A percentile compares a stretch with the other conserved stretches of the same genome.
These are phyloP conservation scores for Apogon hyalosoma DNA, from an alignment of 2,797 vertebrate species.

Conservation along the genomic window DNA sequence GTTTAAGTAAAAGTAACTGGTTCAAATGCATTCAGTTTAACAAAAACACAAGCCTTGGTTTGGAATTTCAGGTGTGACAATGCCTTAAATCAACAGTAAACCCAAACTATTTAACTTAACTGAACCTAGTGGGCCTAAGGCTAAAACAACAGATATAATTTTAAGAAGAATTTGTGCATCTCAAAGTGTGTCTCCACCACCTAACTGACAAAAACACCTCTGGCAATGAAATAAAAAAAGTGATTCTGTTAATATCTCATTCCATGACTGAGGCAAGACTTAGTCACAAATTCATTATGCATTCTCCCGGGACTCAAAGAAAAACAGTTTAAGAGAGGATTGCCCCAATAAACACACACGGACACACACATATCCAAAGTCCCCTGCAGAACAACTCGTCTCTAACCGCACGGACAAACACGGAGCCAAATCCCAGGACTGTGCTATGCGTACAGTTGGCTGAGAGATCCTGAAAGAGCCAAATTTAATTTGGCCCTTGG, in stretches of 20 bases:
- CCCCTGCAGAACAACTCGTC: conserved; percentile 48
- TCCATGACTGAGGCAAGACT: conserved; percentile 58
- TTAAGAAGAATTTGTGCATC: conserved; percentile 29
- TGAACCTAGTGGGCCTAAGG: conserved; percentile 4
- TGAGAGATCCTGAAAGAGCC: conserved; percentile 62
- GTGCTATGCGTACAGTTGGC: conserved; percentile 60
- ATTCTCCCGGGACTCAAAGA: conserved; percentile 63
- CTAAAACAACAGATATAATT: conserved; percentile 31
- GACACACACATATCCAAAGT: conserved; percentile 36
- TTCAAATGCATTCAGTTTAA: no score
- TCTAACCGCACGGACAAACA: conserved; percentile 60
- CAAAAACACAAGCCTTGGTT: no score
- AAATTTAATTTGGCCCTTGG: conserved; percentile 77
- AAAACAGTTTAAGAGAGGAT: conserved; percentile 65
- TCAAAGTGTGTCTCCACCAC: conserved; percentile 26
- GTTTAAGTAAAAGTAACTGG: no score
- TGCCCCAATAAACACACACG: conserved; percentile 50
- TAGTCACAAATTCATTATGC: conserved; percentile 67
- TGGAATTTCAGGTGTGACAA: no score
- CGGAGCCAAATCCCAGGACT: conserved; percentile 63
- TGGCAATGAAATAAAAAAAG: conserved; percentile 28
- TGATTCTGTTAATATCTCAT: conserved; percentile 55
- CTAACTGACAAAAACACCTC: conserved; percentile 34
- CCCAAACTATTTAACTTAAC: conserved; percentile 47
- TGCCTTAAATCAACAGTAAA: conserved; percentile 23